phyloP scores from a whole-genome alignment of 2,113 vertebrate genomes.

The Azemiops feae region DNA sequence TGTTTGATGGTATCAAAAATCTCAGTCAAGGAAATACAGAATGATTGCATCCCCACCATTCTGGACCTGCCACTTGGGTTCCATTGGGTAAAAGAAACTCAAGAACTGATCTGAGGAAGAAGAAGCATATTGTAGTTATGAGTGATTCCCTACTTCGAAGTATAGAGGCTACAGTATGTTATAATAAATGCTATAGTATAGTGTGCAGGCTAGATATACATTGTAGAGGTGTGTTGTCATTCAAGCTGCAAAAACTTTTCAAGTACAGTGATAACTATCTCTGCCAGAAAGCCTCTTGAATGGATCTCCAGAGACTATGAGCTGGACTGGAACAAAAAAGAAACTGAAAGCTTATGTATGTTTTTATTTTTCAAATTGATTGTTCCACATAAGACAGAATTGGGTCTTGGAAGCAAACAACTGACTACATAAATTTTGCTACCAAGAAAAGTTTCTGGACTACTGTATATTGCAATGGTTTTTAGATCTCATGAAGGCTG shows the following conservation, averaged over 20 bases:
- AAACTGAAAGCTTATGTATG: neutral
- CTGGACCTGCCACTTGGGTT: neutral
- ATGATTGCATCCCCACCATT: neutral
- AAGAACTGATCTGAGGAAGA: neutral
- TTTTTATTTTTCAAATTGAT: neutral
- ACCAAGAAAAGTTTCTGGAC: neutral
- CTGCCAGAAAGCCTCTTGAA: neutral
- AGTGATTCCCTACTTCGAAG: neutral
- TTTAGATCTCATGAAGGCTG: neutral
- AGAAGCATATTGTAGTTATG: neutral
- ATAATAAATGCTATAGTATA: too few species aligned
- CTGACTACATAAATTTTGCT: neutral
- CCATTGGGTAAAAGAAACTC: neutral
- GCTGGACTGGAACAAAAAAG: neutral
- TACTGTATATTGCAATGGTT: neutral
- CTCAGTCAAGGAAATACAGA: neutral
- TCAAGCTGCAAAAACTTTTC: neutral
- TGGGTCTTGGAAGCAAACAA: neutral
- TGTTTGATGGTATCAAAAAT: neutral
- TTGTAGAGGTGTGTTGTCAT: neutral
- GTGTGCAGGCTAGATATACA: neutral
- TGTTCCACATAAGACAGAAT: neutral
- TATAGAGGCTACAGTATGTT: neutral
- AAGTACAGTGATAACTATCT: neutral
- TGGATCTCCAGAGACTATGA: neutral